These are phyloP conservation scores for Girardinus metallicus DNA, from an alignment of 2,797 vertebrate genomes.

Conservation along the genomic window DNA sequence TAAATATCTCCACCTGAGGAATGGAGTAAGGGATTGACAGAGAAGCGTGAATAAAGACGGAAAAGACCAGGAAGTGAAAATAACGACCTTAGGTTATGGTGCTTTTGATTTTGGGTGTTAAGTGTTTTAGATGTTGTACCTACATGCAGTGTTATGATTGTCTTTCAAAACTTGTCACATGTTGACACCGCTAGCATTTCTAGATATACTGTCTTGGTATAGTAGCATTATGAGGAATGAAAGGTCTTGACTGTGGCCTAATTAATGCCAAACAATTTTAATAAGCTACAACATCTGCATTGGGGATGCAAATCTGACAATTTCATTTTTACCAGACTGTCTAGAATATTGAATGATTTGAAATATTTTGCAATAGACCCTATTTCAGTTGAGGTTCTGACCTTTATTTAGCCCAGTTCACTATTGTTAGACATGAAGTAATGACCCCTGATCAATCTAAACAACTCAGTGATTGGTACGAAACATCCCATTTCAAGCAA, in stretches of 20 bases:
- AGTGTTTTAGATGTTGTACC: conserved; percentile 8
- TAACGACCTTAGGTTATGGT: conserved; percentile 35
- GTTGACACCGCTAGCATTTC: not conserved
- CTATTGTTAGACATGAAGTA: not conserved
- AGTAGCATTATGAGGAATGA: not conserved
- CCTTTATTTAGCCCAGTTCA: not conserved
- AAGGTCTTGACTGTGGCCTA: not conserved
- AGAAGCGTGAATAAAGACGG: conserved; percentile 40
- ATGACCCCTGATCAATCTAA: not conserved
- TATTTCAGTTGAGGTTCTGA: not conserved
- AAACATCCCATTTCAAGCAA: not conserved
- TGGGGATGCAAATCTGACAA: not conserved
- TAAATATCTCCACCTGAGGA: conserved; percentile 65
- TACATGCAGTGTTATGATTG: not conserved
- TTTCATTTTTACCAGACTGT: not conserved
- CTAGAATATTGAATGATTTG: not conserved
- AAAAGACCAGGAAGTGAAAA: conserved; percentile 41
- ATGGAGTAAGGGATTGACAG: conserved; percentile 45
- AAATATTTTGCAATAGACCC: not conserved
- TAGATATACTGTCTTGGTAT: not conserved
- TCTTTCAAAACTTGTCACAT: not conserved
- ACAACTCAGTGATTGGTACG: not conserved
- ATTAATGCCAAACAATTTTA: not conserved
- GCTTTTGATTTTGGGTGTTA: conserved; percentile 21
- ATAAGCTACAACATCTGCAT: not conserved